These are phyloP conservation scores for Pollenia angustigena DNA, from an alignment of 2,888 invertebrate genomes.

Conservation along the genomic window DNA sequence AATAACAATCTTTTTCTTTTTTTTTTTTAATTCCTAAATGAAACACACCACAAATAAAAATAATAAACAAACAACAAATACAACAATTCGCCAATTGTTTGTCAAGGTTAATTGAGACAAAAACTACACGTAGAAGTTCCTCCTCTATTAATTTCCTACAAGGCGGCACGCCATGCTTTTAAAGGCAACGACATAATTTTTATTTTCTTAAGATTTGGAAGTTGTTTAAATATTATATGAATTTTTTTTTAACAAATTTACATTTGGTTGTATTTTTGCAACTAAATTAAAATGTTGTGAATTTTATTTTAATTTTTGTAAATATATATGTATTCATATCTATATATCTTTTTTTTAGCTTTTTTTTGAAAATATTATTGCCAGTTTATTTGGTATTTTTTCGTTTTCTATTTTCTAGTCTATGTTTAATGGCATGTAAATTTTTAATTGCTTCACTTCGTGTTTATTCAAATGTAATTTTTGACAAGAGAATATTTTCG, in stretches of 20 bases:
- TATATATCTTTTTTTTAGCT: neutral
- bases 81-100: conserved; percentile 50
- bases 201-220: conserved; percentile 26
- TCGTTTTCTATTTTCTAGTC: conserved; percentile 8
- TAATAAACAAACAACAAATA: neutral
- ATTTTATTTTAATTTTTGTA: conserved; percentile 38
- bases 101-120: conserved; percentile 59
- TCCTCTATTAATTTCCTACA: conserved; percentile 30
- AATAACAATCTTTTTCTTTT: conserved; percentile 19
- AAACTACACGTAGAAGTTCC: neutral
- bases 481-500: neutral
- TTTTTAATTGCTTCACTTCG: conserved; percentile 63
- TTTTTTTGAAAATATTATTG: conserved; percentile 34
- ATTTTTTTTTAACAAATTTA: neutral
- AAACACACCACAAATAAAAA: conserved; percentile 1
- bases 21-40: conserved; percentile 1
- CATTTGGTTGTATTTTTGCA: neutral
- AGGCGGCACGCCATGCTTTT: conserved; percentile 4
- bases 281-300: conserved; percentile 35
- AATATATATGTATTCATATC: neutral
- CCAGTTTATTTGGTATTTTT: conserved; percentile 2
- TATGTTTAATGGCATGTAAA: conserved; percentile 65
- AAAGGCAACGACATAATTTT: conserved; percentile 31
- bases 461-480: conserved; percentile 28
- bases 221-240: conserved; percentile 9